Evolutionary conservation across 2,888 invertebrate species (phyloP).

Genomic region (Tetropium fuscum): DNA sequence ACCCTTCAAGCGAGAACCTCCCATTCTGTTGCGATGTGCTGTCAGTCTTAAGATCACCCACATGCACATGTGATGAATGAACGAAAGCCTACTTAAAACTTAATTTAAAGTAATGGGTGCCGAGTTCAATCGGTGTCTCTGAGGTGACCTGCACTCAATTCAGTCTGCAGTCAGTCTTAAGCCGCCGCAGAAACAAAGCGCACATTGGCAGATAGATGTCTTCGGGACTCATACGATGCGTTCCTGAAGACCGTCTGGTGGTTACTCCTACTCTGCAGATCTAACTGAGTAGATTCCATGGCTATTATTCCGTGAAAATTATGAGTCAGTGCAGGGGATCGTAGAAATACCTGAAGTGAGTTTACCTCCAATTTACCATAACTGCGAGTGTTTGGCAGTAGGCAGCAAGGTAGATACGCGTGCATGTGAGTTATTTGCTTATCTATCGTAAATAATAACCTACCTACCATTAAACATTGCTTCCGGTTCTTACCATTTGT

Average conservation of each 20-base stretch:
- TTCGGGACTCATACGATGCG: neutral
- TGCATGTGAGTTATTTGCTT: conserved; percentile 26
- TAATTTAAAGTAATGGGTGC: conserved; percentile 50
- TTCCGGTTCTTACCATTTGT: conserved; percentile 16
- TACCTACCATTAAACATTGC: conserved; percentile 19
- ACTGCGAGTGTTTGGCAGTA: conserved; percentile 12
- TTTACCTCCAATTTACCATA: conserved; percentile 36
- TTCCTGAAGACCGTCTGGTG: conserved; percentile 22
- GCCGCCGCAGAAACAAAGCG: conserved; percentile 9
- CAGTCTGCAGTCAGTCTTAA: conserved; percentile 25
- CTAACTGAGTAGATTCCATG: conserved; percentile 41
- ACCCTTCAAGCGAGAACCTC: too few relatives aligned
- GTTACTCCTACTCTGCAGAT: conserved; percentile 38
- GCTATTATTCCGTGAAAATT: conserved; percentile 34
- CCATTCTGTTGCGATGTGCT: too few relatives aligned
- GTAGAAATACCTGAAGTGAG: conserved; percentile 24
- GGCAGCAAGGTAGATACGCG: conserved; percentile 26
- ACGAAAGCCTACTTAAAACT: conserved; percentile 43
- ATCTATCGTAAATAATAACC: conserved; percentile 14
- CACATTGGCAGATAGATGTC: conserved; percentile 4
- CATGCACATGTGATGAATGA: conserved; percentile 33
- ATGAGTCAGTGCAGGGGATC: conserved; percentile 34
- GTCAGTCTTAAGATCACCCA: conserved; percentile 32
- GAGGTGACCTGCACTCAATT: conserved; percentile 32
- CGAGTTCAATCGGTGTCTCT: conserved; percentile 50